These are phyloP conservation scores for Odontothrips loti DNA, from an alignment of 2,888 invertebrate species.

Conservation along the genomic window DNA sequence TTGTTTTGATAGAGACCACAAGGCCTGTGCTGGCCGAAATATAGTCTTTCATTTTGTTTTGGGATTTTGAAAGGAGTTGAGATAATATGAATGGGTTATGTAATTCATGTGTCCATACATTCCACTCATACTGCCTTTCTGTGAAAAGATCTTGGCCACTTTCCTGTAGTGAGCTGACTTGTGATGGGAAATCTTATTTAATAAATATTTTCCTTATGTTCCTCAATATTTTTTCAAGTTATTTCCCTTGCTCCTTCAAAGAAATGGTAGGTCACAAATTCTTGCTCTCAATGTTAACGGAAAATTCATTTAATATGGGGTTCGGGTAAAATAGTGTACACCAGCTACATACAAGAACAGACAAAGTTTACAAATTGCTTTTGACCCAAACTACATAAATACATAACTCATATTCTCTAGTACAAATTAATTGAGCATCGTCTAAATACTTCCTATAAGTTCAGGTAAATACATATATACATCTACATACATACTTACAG, in stretches of 20 bases:
- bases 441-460: not conserved
- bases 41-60: too few relatives aligned
- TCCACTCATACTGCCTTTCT: not conserved
- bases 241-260: not conserved
- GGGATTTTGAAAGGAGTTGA: too few relatives aligned
- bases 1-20: not conserved
- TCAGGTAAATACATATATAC: not conserved
- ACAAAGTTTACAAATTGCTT: not conserved
- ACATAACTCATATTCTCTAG: not conserved
- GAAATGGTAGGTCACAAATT: not conserved
- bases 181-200: not conserved
- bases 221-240: too few relatives aligned
- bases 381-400: constrained; percentile 7
- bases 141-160: not conserved
- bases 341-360: not conserved
- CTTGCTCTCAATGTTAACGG: not conserved
- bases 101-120: not conserved
- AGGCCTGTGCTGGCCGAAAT: too few relatives aligned
- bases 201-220: not conserved
- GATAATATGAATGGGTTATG: not conserved
- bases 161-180: not conserved
- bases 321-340: constrained; percentile 8
- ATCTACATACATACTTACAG: constrained; percentile 20
- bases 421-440: constrained; percentile 19
- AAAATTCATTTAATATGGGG: constrained; percentile 13